phyloP scores from a whole-genome alignment of 2,888 invertebrate genomes.

The Apodemia mormo region DNA sequence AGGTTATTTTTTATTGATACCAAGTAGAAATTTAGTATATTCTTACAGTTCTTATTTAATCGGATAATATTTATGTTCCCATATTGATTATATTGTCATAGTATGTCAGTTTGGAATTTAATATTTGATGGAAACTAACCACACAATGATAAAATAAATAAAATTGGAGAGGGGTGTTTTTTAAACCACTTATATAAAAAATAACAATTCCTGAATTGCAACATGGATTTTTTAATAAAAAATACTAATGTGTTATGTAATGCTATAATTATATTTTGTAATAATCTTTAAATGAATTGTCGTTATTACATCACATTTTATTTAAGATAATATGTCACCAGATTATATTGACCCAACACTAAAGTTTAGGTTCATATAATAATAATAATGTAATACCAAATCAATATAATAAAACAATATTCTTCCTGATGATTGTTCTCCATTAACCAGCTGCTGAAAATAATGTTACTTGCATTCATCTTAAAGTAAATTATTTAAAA shows the following conservation, averaged over 20 bases:
- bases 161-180: neutral
- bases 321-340: neutral
- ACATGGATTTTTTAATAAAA: neutral
- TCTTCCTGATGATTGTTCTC: too few species aligned
- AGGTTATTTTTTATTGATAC: conserved; percentile 20
- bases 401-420: neutral
- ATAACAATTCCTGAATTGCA: neutral
- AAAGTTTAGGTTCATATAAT: too few species aligned
- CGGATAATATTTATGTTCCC: neutral
- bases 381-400: neutral
- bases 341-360: too few species aligned
- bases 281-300: conserved; percentile 24
- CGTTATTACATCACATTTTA: conserved; percentile 26
- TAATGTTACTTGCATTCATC: too few species aligned
- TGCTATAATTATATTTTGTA: conserved; percentile 1
- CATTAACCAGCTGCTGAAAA: too few species aligned
- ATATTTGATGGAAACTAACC: neutral
- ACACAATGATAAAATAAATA: too few species aligned
- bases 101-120: neutral
- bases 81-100: neutral
- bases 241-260: neutral
- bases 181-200: neutral
- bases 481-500: too few species aligned
- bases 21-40: conserved; percentile 16
- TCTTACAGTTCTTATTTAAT: conserved; percentile 2